These are phyloP conservation scores for Florisuga fusca DNA, from an alignment of 2,797 vertebrate species.

Conservation along the genomic window DNA sequence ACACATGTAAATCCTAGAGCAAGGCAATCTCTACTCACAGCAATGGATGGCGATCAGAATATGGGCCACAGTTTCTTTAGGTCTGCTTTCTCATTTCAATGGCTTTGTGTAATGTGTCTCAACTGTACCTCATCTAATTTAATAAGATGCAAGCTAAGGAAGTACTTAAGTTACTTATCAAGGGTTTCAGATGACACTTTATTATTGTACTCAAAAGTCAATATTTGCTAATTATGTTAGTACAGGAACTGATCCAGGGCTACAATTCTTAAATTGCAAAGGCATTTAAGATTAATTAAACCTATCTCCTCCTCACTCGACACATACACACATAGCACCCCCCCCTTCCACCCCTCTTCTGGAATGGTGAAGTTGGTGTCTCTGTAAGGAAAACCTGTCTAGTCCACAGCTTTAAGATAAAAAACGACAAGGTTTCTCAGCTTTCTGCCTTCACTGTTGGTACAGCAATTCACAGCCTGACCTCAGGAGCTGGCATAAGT, in stretches of 20 bases:
- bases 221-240: slow-evolving; percentile 86
- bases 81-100: slow-evolving; percentile 76
- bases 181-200: slow-evolving; percentile 83
- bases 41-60: neutral
- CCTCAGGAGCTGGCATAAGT: neutral
- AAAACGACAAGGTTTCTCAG: neutral
- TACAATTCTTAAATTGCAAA: slow-evolving; percentile 79
- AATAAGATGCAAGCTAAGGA: slow-evolving; percentile 83
- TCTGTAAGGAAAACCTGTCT: neutral
- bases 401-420: neutral
- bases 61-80: slow-evolving; percentile 63
- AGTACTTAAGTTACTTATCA: slow-evolving; percentile 85
- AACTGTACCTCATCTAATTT: slow-evolving; percentile 78
- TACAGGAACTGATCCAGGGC: slow-evolving; percentile 81
- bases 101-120: slow-evolving; percentile 75
- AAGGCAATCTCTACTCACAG: neutral
- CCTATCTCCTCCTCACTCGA: slow-evolving; percentile 61
- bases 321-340: neutral
- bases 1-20: neutral
- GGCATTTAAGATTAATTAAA: slow-evolving; percentile 83
- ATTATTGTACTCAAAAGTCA: slow-evolving; percentile 84
- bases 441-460: neutral
- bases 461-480: neutral
- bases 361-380: slow-evolving; percentile 35
- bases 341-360: neutral